Evolutionary conservation across 2,888 invertebrate species (phyloP), one percentile per base, ranked within the genome.

Genomic region (Ormyrus nitidulus): DNA sequence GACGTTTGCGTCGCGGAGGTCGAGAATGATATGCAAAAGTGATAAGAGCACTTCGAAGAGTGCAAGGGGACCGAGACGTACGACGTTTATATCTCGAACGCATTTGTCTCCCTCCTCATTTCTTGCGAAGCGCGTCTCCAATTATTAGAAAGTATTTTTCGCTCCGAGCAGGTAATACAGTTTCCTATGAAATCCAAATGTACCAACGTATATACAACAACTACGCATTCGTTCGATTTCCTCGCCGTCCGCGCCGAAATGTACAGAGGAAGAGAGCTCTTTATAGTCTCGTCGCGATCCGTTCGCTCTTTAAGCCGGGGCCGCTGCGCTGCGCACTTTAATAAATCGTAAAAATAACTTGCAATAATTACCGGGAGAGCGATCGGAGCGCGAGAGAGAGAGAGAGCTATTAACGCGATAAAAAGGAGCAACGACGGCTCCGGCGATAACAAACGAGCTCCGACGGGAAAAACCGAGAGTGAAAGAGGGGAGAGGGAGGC

Each of bases 1-100:
- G 48, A 11, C n/a, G 56, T 7, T 56, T 2, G 10, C 10, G 11
- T n/a, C 6, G 6, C 19, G 58, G 48, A 13, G 48, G 34, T 13
- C 58, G 11, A 19, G 70, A 49, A 49, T 49, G 70, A 70, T 70
- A 48, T 58, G 70, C 51, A 58, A 70, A 59, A 70, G 70, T 70
- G 70, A 70, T 58, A 58, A 70, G 70, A 48, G 69, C 19, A 19
- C n/a, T 58, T 70, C 51, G 19, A 48, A 49, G 69, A 56, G 56
- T 69, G 6, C 10, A 46, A 51, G 46, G n/a, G 69, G 13, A 19
- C 46, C 46, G 46, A 56, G 69, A 70, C 44, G 58, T 69, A 56
- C 58, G 69, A 58, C 48, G 58, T 54, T 70, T 70, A 11, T 44
- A 70, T 46, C 58, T 48, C 48, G 48, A 70, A 19, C 19, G 19